Evolutionary conservation across 2,888 invertebrate species (phyloP).

Genomic region (Ethmia dodecea): DNA sequence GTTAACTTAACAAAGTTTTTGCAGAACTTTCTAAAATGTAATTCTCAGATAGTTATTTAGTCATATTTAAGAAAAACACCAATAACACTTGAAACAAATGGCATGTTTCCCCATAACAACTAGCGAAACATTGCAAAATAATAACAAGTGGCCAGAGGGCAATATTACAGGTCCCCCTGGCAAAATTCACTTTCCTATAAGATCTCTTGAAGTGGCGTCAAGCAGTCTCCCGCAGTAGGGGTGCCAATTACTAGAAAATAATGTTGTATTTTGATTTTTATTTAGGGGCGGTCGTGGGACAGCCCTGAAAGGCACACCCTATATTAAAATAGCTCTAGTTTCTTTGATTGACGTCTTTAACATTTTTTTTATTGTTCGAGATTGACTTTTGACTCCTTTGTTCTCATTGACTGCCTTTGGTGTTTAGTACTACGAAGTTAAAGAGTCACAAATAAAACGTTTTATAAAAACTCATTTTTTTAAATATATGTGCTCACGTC

Average conservation of each 20-base stretch:
- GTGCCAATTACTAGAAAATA: slow-evolving; percentile 74
- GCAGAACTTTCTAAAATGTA: no score
- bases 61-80: no score
- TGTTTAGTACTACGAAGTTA: background rate
- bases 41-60: no score
- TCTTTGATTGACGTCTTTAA: slow-evolving; percentile 67
- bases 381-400: slow-evolving; percentile 54
- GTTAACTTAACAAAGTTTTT: no score
- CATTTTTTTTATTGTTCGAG: slow-evolving; percentile 49
- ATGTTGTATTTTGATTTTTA: slow-evolving; percentile 72
- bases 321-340: slow-evolving; percentile 63
- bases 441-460: background rate
- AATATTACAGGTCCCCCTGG: slow-evolving; percentile 36
- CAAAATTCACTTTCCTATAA: slow-evolving; percentile 66
- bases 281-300: slow-evolving; percentile 76
- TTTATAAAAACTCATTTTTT: background rate
- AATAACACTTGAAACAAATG: slow-evolving; percentile 10
- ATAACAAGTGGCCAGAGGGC: slow-evolving; percentile 51
- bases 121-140: slow-evolving; percentile 57
- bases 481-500: background rate
- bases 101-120: slow-evolving; percentile 38
- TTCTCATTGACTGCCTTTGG: slow-evolving; percentile 26
- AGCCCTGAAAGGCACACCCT: slow-evolving; percentile 69
- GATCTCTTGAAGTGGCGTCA: slow-evolving; percentile 69
- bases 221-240: slow-evolving; percentile 62